Evolutionary conservation across 2,113 vertebrate species (phyloP), one percentile per base, ranked within the genome.

Genomic region (Capra hircus): DNA sequence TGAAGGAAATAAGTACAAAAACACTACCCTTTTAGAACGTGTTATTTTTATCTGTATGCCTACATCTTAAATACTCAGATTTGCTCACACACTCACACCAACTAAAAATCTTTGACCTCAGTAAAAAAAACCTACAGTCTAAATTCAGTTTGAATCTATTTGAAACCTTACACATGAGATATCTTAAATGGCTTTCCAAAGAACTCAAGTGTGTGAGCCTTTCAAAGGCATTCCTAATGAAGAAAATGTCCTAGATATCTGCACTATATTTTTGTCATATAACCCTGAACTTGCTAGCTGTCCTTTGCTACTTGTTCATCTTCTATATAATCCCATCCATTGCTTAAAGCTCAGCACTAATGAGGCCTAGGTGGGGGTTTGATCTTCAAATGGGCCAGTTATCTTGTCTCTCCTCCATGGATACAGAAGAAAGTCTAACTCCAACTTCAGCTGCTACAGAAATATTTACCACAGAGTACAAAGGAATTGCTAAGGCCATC

Each of bases 241-340:
- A 67, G 45, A 50, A 92, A 91, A 93, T 86, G 88, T 80, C 40
- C 67, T 96, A 89, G 67, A 96, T 96, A 87, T 19, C 28, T 78
- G 52, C 9, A 84, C 64, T 92, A 14, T 67, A 9, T 4, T 33
- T 16, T 12, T 95, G 55, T 88, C 67, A 90, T 40, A 48, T 52
- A 53, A 11, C 21, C 27, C 67, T 57, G 91, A 90, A 94, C 96
- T 25, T 80, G 40, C 74, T 80, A 16, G 40, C 48, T 93, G 10
- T 36, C 57, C n/a, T 94, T 98, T 88, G 52, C 77, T 80, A 17
- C 25, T 55, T 96, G 13, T 19, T 88, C 43, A 50, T 90, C 52
- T 90, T 94, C n/a, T 27, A 40, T 50, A 25, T 85, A 85, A 97
- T 43, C 36, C 81, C 33, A 14, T 78, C 36, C 3, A 0, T 30